These are phyloP conservation scores for Coelinius sp. DNA, from an alignment of 2,888 invertebrate genomes.

Conservation along the genomic window DNA sequence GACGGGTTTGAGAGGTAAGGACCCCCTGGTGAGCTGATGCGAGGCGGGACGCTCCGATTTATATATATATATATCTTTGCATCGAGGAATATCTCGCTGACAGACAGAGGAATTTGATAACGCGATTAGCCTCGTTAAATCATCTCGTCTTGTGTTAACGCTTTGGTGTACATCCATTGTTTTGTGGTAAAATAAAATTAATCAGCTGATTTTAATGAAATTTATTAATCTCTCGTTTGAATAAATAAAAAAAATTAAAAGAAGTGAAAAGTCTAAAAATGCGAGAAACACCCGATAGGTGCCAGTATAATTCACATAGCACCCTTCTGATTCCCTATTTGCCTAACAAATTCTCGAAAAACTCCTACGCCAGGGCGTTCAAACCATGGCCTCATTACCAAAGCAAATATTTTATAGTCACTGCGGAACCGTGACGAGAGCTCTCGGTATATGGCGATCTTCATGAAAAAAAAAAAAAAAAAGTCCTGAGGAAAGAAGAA, in stretches of 20 bases:
- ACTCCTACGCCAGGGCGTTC: constrained; percentile 29
- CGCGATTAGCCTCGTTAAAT: constrained; percentile 67
- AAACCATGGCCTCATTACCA: constrained; percentile 69
- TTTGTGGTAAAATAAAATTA: not conserved
- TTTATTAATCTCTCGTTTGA: too few relatives aligned
- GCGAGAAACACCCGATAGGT: constrained; percentile 46
- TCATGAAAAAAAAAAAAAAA: constrained; percentile 45
- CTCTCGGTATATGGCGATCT: constrained; percentile 44
- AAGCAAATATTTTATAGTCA: constrained; percentile 71
- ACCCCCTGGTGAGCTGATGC: constrained; percentile 46
- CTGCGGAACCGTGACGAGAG: constrained; percentile 56
- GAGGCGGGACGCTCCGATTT: constrained; percentile 35
- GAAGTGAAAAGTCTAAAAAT: too few relatives aligned
- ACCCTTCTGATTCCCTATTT: constrained; percentile 59
- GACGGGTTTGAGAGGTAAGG: constrained; percentile 58
- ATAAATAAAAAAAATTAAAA: too few relatives aligned
- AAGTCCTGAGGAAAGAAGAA: constrained; percentile 43
- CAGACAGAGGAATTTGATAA: constrained; percentile 69
- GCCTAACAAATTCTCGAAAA: constrained; percentile 60
- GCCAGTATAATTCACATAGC: constrained; percentile 60
- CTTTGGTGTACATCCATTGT: constrained; percentile 24
- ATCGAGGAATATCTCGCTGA: constrained; percentile 67
- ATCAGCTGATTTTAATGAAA: not conserved
- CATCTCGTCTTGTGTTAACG: constrained; percentile 53
- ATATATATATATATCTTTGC: constrained; percentile 63